phyloP scores from a whole-genome alignment of 1,140 invertebrate species.

The Pseudomyrmex dendroicus region DNA sequence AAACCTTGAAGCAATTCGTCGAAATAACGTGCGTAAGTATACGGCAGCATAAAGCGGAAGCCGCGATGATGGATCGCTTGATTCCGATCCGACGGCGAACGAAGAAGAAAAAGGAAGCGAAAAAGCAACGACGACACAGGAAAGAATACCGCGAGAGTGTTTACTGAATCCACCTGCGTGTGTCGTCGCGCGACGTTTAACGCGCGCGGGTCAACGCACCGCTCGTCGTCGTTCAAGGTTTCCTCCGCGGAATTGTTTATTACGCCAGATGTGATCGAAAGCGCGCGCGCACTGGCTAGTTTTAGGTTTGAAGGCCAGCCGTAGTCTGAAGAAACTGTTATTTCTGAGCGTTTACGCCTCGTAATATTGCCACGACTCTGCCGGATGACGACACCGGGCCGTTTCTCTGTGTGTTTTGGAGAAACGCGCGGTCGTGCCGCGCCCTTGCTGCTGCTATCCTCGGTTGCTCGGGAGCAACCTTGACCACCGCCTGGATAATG shows the following conservation, averaged over 20 bases:
- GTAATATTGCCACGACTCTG: slow-evolving; percentile 13
- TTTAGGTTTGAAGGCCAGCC: slow-evolving; percentile 49
- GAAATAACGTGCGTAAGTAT: slow-evolving; percentile 21
- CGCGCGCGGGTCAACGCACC: slow-evolving; percentile 35
- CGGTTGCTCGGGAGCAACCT: slow-evolving; percentile 17
- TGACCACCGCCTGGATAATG: slow-evolving; percentile 26
- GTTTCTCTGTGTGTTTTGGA: slow-evolving; percentile 13
- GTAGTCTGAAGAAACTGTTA: slow-evolving; percentile 40
- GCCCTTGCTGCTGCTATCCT: background rate
- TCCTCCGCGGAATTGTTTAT: slow-evolving; percentile 53
- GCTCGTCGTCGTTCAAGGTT: slow-evolving; percentile 23
- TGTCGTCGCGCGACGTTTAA: slow-evolving; percentile 32
- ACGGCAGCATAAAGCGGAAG: background rate
- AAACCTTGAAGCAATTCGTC: slow-evolving; percentile 7
- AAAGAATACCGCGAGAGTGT: slow-evolving; percentile 36
- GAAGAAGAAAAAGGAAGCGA: background rate
- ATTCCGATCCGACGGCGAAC: background rate
- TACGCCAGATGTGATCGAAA: slow-evolving; percentile 44
- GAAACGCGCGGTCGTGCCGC: slow-evolving; percentile 11
- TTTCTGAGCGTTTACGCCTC: slow-evolving; percentile 30
- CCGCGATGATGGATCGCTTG: slow-evolving; percentile 21
- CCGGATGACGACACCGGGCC: background rate
- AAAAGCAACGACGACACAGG: background rate
- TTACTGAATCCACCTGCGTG: slow-evolving; percentile 44
- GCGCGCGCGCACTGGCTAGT: slow-evolving; percentile 23